Evolutionary conservation across 2,888 invertebrate genomes (phyloP).

Genomic region (Zygogramma bicolorata): DNA sequence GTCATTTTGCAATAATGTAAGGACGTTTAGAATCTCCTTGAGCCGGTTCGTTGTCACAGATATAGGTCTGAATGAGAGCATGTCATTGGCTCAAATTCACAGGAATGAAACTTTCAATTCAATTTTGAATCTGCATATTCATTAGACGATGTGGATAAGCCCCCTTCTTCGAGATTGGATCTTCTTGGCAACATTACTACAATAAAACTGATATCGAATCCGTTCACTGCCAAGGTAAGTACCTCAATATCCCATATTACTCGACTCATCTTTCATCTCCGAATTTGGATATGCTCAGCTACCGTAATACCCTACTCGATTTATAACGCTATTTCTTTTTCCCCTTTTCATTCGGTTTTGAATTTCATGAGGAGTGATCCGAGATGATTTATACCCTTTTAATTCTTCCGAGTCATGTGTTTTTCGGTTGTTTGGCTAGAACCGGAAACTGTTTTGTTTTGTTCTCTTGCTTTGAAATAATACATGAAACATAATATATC

Average conservation of each 20-base stretch:
- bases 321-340: neutral
- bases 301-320: neutral
- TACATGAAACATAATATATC: neutral
- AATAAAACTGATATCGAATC: too few relatives aligned
- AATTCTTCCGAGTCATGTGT: conserved; percentile 24
- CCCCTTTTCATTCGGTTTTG: conserved; percentile 23
- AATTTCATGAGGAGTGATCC: conserved; percentile 28
- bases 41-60: too few relatives aligned
- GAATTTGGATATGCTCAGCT: neutral
- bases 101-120: too few relatives aligned
- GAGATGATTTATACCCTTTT: conserved; percentile 25
- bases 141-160: too few relatives aligned
- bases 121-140: too few relatives aligned
- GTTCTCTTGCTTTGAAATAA: neutral
- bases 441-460: conserved; percentile 3
- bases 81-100: too few relatives aligned
- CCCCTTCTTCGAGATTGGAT: too few relatives aligned
- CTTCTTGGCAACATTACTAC: neutral
- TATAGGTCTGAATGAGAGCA: too few relatives aligned
- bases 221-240: neutral
- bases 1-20: too few relatives aligned
- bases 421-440: conserved; percentile 13
- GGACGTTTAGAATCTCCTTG: too few relatives aligned
- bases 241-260: neutral
- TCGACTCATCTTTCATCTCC: neutral